Evolutionary conservation across 1,140 invertebrate species (phyloP).

Genomic region (Calycopis cecrops): DNA sequence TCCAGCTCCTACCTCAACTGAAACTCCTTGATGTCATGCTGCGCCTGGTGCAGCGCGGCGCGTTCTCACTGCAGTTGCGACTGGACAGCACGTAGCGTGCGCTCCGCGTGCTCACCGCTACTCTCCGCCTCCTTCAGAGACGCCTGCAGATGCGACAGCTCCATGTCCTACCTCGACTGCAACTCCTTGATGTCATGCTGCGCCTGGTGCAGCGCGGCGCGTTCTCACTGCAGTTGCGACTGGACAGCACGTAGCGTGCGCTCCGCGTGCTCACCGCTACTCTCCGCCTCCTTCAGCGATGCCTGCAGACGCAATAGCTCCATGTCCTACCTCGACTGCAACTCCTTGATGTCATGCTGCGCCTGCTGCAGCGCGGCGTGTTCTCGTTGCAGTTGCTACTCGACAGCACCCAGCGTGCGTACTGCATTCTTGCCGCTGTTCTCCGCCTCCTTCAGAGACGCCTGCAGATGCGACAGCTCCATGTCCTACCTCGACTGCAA

Average conservation of each 20-base stretch:
- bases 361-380: constrained; percentile 81
- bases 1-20: constrained; percentile 80
- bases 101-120: constrained; percentile 79
- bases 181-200: constrained; percentile 87
- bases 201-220: constrained; percentile 80
- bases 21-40: constrained; percentile 88
- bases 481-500: constrained; percentile 82
- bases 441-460: constrained; percentile 85
- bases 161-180: constrained; percentile 79
- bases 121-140: constrained; percentile 86
- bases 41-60: constrained; percentile 79
- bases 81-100: constrained; percentile 80
- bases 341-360: constrained; percentile 85
- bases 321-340: constrained; percentile 81
- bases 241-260: constrained; percentile 80
- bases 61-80: constrained; percentile 83
- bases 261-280: constrained; percentile 80
- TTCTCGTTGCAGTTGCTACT: constrained; percentile 83
- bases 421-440: constrained; percentile 80
- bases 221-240: constrained; percentile 82
- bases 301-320: constrained; percentile 82
- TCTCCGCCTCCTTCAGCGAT: constrained; percentile 85
- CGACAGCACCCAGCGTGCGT: constrained; percentile 78
- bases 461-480: constrained; percentile 81
- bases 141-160: constrained; percentile 80